Percentiles rank a stretch among this genome's conserved stretches.
Conservation (phyloP, 2,113 vertebrate genomes). For the Tragelaphus scriptus region DNA sequence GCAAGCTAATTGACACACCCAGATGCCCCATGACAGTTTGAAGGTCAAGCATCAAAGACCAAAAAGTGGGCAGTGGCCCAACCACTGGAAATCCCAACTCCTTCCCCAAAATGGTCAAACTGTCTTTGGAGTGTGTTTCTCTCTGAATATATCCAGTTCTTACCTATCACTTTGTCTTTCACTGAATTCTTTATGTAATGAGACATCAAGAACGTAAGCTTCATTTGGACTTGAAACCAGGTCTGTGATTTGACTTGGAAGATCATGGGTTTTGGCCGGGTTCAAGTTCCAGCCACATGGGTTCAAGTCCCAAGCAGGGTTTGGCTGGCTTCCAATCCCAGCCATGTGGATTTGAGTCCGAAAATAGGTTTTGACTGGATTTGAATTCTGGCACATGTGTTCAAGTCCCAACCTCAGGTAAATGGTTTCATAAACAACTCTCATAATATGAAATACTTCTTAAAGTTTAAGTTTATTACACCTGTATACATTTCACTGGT, state of each 20-base stretch:
- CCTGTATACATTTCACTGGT: not conserved
- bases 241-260: not conserved
- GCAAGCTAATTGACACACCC: not conserved
- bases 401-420: not conserved
- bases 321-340: not conserved
- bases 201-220: not conserved
- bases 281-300: not conserved
- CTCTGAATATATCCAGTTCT: not conserved
- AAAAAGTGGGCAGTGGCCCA: not conserved
- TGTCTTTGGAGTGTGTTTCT: not conserved
- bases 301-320: not conserved
- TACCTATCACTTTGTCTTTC: not conserved
- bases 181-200: not conserved
- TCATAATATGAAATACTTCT: not conserved
- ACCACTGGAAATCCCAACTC: not conserved
- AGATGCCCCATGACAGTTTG: not conserved
- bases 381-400: not conserved
- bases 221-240: not conserved
- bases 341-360: not conserved
- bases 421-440: not conserved
- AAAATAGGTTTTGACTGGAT: not conserved
- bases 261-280: accelerated
- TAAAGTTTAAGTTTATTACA: slow-evolving; percentile 43
- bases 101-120: not conserved
- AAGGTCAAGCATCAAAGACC: not conserved